Evolutionary conservation across 1,140 invertebrate species (phyloP), one percentile per base, ranked within the genome.

Genomic region (Drosophila aff.): DNA sequence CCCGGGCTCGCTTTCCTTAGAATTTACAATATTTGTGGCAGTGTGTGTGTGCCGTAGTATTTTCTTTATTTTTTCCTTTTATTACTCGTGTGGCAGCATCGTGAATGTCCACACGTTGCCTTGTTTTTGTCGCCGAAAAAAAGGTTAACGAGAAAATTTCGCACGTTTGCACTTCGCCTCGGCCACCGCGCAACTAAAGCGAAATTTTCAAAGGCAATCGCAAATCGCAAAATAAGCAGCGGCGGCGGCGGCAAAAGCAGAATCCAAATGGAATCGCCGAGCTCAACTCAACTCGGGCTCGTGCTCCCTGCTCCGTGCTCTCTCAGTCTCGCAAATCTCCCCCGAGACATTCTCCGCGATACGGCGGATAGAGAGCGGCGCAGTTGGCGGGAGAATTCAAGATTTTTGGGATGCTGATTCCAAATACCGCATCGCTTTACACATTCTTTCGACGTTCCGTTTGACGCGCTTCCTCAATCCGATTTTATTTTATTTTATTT

Each of bases 171-270:
- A 84, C 84, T 78, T 81, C 55, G 78, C 73, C 77, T 65, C 74
- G 85, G 60, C 79, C 86, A 81, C 81, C 85, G 77, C 84, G 74
- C 85, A 84, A 87, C 84, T 89, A 59, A 90, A 67, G 57, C 28
- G 50, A 65, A 75, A 67, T 66, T 80, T 63, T 46, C 28, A 59
- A 64, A 64, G 36, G 65, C 74, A 76, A 75, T 50, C 52, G 52
- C 61, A 76, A 74, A 76, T 69, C 44, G 52, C 49, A 53, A 61
- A 62, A 68, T 64, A 62, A 77, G 49, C 67, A 67, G 49, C 55
- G 23, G 49, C 53, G 21, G 53, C 15, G 53, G 21, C 57, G 41
- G 68, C 69, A 55, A 73, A 60, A n/a, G 44, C 44, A 79, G 52
- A 76, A 59, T 49, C 57, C 31, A 64, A 60, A 57, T 28, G n/a